Evolutionary conservation across 2,113 vertebrate genomes (phyloP), one percentile per base, ranked within the genome.

Genomic region (Tiliqua scincoides): DNA sequence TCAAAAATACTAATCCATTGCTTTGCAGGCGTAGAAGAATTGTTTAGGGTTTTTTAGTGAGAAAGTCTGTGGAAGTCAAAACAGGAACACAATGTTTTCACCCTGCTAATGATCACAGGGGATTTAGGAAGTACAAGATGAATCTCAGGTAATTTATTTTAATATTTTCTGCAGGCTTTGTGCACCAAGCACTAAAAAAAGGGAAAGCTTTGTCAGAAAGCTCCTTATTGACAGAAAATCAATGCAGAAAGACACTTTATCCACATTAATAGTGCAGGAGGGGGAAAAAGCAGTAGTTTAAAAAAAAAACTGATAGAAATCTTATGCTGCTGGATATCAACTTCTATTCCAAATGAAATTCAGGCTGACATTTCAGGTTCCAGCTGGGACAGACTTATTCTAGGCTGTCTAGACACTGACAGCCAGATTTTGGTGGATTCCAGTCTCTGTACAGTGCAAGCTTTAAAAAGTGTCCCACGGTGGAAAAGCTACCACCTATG

Each of bases 61-160:
- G 73, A 75, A 70, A 65, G 5, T 5, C 37, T 80, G 27, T 32
- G 84, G n/a, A 87, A 79, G 9, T 84, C 70, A 88, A 86, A 59
- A 79, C 62, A 85, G 59, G 83, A 70, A 25, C 37, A 82, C 67
- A 74, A 89, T 76, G 79, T 88, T 92, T 87, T 85, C 82, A 88
- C 87, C 74, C 25, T 65, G 73, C 90, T 87, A 72, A 89, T 89
- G 81, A 77, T 89, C 65, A 84, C 23, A 85, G 27, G 72, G 48
- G 20, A 86, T 80, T 90, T 30, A 37, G 35, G 27, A 83, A 70
- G 21, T 87, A 37, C 77, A 83, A 89, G 91, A 68, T 30, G 37
- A 84, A 83, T 85, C 52, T 75, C 14, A 87, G 43, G 52, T 30
- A 89, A 87, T 77, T 59, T 83, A 35, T 83, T 89, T 57, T 87